Percentiles rank a stretch among this genome's conserved stretches.
Evolutionary conservation across 2,797 vertebrate genomes (phyloP).

Genomic region (Spondyliosoma cantharus): DNA sequence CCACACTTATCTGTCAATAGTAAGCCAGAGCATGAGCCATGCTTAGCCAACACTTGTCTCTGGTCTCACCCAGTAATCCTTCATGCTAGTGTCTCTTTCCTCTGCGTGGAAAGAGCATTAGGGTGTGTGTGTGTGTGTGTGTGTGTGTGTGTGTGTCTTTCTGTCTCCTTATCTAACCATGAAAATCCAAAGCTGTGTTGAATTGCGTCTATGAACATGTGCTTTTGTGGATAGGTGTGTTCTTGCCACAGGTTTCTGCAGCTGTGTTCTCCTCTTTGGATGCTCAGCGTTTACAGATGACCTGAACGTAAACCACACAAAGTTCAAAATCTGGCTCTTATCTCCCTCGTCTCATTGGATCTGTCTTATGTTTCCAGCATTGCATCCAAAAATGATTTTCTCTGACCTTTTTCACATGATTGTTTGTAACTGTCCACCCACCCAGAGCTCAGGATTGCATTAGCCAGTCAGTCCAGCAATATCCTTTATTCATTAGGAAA

Average conservation of each 20-base stretch:
- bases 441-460: constrained; percentile 46
- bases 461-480: constrained; percentile 37
- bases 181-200: constrained; percentile 39
- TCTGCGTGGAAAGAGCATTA: constrained; percentile 39
- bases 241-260: constrained; percentile 31
- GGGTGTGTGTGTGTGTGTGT: constrained; percentile 20
- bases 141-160: constrained; percentile 14
- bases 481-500: constrained; percentile 51
- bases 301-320: constrained; percentile 30
- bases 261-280: constrained; percentile 41
- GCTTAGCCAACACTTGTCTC: constrained; percentile 66
- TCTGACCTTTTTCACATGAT: constrained; percentile 52
- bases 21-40: constrained; percentile 66
- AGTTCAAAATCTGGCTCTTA: background rate
- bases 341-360: constrained; percentile 28
- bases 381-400: constrained; percentile 46
- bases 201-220: constrained; percentile 43
- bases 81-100: constrained; percentile 62
- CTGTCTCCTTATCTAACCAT: constrained; percentile 48
- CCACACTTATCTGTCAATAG: constrained; percentile 70
- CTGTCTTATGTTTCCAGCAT: constrained; percentile 33
- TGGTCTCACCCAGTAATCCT: constrained; percentile 69
- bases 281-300: constrained; percentile 41
- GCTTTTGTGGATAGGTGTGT: constrained; percentile 35
- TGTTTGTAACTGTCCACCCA: constrained; percentile 55